Conservation (phyloP, 2,888 invertebrate genomes). For the Beris chalybata region DNA sequence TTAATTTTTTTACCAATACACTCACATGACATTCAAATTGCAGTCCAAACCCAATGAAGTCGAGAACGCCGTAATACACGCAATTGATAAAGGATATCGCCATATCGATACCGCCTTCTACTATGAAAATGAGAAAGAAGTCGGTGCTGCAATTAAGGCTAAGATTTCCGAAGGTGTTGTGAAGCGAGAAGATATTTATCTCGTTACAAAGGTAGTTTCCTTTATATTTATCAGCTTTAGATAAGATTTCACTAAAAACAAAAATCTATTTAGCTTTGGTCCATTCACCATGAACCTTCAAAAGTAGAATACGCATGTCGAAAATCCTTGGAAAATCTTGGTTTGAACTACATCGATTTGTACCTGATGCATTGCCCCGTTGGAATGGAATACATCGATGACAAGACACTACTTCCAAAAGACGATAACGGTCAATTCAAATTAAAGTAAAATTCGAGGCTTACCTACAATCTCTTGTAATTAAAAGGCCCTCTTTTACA, state of each 20-base stretch:
- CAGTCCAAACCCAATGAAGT: constrained; percentile 67
- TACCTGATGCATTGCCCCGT: constrained; percentile 86
- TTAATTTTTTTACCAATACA: no score
- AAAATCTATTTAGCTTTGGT: constrained; percentile 68
- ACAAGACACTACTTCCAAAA: constrained; percentile 16
- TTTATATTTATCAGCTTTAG: neutral
- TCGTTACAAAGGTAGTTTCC: constrained; percentile 49
- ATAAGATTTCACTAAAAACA: neutral
- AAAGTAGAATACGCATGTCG: constrained; percentile 71
- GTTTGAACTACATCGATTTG: constrained; percentile 75
- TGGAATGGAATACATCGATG: constrained; percentile 53
- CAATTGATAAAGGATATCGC: constrained; percentile 60
- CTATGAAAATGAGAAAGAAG: constrained; percentile 58
- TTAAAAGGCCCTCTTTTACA: constrained; percentile 45
- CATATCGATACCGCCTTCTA: constrained; percentile 61
- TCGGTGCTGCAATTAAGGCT: constrained; percentile 54
- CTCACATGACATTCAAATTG: no score
- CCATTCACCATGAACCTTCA: constrained; percentile 80
- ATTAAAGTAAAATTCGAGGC: neutral
- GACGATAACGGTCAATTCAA: constrained; percentile 1
- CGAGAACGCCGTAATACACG: constrained; percentile 58
- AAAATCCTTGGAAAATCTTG: constrained; percentile 69
- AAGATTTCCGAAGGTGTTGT: constrained; percentile 56
- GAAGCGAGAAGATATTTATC: constrained; percentile 55
- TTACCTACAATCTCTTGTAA: neutral